Evolutionary conservation across 1,140 invertebrate genomes (phyloP), one percentile per base, ranked within the genome.

Genomic region (Brachionus asplanchnoidis): DNA sequence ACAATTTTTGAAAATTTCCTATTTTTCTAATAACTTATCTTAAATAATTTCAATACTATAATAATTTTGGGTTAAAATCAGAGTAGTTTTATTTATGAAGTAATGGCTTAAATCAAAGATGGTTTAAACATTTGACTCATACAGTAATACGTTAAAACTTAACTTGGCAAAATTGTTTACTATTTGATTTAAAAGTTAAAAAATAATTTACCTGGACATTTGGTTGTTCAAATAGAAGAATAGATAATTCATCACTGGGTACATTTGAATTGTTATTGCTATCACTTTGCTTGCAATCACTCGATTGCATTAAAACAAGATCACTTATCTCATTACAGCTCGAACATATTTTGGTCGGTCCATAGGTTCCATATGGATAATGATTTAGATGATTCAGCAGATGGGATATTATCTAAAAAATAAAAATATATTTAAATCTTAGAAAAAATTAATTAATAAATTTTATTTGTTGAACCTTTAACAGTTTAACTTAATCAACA

Each of bases 301-400:
- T 20, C 1, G 32, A 11, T 42, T 40, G 14, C 17, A 73, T 42
- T 12, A 93, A 92, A 1, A 94, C 93, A n/a, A 95, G 93, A 89
- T 98, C 96, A 88, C 97, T 95, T 86, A 95, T 93, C 90, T 98
- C 96, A 85, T 94, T 94, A 2, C 98, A 95, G 86, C 94, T 91
- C 1, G 95, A 97, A 85, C 94, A 94, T 12, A 96, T 90, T 20
- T 94, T 91, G 0, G 94, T 92, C 0, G 95, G 94, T 8, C 95
- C 95, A 82, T 94, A 94, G 17, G 93, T 93, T 8, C 89, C 89
- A 92, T 95, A 94, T 6, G 95, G 95, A 90, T 96, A 97, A 87
- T 96, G 95, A 23, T 94, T 94, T 66, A 96, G 87, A 89, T 96
- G 94, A 86, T 95, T 95, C 1, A 96, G 92, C 85, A 97, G 90